These are phyloP conservation scores for Hippoglossus stenolepis DNA, from an alignment of 2,113 vertebrate species.

Conservation along the genomic window DNA sequence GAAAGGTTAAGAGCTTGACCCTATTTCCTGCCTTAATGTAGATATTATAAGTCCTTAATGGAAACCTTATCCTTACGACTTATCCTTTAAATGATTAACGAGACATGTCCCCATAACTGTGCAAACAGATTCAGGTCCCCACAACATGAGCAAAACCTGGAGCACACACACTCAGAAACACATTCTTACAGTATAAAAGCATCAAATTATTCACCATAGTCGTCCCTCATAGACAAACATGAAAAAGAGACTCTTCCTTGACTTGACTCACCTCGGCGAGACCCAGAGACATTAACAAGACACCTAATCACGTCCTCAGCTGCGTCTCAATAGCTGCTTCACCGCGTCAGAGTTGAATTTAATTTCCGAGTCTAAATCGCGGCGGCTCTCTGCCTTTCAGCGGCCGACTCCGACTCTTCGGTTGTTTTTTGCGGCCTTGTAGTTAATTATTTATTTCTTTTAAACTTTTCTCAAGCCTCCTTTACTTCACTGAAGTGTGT, in stretches of 20 bases:
- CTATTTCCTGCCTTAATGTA: no score
- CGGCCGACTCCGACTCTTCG: neutral
- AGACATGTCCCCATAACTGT: neutral
- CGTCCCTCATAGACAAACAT: conserved; percentile 30
- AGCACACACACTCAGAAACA: conserved; percentile 8
- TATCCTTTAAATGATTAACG: no score
- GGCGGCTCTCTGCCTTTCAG: conserved; percentile 13
- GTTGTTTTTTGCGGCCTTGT: conserved; percentile 40
- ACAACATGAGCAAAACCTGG: neutral
- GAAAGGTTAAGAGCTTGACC: no score
- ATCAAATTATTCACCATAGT: conserved; percentile 36
- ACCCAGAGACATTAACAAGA: conserved; percentile 61
- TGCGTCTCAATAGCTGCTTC: conserved; percentile 44
- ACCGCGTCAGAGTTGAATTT: conserved; percentile 34
- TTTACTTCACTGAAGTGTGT: conserved; percentile 33
- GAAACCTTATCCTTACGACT: no score
- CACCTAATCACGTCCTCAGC: conserved; percentile 76
- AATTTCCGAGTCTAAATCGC: conserved; percentile 20
- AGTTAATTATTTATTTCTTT: conserved; percentile 16
- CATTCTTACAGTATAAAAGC: conserved; percentile 49
- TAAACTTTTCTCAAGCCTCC: conserved; percentile 19
- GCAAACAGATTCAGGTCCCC: neutral
- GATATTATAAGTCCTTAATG: no score
- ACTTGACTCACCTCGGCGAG: conserved; percentile 78
- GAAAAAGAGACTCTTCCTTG: conserved; percentile 53